A percentile compares a stretch with the other conserved stretches of the same genome.
These are phyloP conservation scores for Drosophila crucigera DNA, from an alignment of 2,888 invertebrate species.

Conservation along the genomic window DNA sequence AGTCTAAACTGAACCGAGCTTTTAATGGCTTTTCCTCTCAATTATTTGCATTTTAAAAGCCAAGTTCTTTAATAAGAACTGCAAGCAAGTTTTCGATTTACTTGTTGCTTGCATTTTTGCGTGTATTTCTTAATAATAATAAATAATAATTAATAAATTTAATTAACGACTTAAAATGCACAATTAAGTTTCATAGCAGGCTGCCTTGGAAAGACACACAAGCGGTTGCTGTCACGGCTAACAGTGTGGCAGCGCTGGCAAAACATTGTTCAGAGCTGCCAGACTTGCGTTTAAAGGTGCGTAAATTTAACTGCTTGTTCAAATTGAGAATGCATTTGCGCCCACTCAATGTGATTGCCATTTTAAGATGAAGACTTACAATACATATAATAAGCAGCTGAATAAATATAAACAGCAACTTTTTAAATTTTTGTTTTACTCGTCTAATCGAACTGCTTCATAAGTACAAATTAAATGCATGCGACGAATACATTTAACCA, in stretches of 20 bases:
- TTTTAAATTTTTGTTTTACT: neutral
- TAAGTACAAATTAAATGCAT: neutral
- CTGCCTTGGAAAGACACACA: neutral
- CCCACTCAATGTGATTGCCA: too few relatives aligned
- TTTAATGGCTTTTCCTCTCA: neutral
- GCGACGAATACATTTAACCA: neutral
- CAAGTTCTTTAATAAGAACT: too few relatives aligned
- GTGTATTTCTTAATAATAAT: neutral
- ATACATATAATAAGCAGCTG: neutral
- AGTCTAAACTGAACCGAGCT: neutral
- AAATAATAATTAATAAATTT: neutral
- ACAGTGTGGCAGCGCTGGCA: slow-evolving; percentile 11
- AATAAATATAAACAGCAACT: neutral
- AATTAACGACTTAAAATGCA: neutral
- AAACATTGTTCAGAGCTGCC: slow-evolving; percentile 1
- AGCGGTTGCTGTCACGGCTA: slow-evolving; percentile 17
- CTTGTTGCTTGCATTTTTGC: neutral
- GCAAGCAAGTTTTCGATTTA: too few relatives aligned
- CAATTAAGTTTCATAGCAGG: slow-evolving; percentile 6
- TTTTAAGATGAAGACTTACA: neutral
- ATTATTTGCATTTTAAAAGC: neutral
- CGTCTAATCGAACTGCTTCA: neutral
- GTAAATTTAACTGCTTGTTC: neutral
- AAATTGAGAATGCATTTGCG: neutral
- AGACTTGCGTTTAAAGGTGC: neutral